A percentile compares a stretch with the other conserved stretches of the same genome.
phyloP scores from a whole-genome alignment of 2,797 vertebrate species.

The Heliangelus exortis region DNA sequence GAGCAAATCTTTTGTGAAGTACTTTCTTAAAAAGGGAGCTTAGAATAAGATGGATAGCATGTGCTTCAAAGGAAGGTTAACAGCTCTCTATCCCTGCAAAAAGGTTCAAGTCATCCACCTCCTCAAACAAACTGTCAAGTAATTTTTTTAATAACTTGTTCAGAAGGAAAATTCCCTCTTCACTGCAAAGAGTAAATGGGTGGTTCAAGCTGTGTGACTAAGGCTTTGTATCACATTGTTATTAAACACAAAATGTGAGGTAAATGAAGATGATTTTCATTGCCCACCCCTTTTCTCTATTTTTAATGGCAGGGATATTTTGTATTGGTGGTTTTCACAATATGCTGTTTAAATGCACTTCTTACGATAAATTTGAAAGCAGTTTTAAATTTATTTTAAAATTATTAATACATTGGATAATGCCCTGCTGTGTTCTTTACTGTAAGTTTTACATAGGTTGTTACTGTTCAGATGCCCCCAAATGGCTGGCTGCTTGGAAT shows the following conservation, averaged over 20 bases:
- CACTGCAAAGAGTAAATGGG: background rate
- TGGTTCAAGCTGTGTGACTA: background rate
- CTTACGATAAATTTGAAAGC: background rate
- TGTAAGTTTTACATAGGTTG: background rate
- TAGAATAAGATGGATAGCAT: background rate
- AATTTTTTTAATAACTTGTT: background rate
- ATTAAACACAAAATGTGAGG: background rate
- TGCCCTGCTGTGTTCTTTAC: background rate
- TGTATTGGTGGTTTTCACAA: background rate
- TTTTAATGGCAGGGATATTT: background rate
- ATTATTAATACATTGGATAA: background rate
- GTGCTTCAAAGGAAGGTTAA: background rate
- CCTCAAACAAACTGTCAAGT: background rate
- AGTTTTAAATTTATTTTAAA: background rate
- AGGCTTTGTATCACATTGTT: background rate
- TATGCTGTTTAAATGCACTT: background rate
- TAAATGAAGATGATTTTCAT: background rate
- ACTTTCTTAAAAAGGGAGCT: background rate
- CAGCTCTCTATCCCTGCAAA: background rate
- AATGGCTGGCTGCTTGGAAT: background rate
- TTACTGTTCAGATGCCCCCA: background rate
- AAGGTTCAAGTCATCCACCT: background rate
- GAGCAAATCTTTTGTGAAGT: background rate
- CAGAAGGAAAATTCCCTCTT: background rate
- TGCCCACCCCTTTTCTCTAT: fast-evolving